These are phyloP conservation scores for Apodemia duryi DNA, from an alignment of 2,888 invertebrate genomes.

Conservation along the genomic window DNA sequence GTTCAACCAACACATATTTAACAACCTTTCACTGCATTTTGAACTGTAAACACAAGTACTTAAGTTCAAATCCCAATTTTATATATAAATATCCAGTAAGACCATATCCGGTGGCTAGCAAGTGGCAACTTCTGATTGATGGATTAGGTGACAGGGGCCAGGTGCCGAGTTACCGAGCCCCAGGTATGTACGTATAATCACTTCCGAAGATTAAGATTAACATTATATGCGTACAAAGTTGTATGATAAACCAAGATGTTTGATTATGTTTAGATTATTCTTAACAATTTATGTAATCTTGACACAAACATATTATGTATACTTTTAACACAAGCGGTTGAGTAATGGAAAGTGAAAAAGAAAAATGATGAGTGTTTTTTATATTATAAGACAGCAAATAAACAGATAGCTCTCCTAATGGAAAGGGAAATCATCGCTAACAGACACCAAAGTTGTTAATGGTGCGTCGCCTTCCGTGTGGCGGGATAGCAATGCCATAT, in stretches of 20 bases:
- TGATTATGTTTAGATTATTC: not conserved
- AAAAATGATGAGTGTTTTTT: no score
- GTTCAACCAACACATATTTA: conserved; percentile 39
- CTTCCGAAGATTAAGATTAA: conserved; percentile 10
- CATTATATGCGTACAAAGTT: not conserved
- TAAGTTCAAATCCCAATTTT: conserved; percentile 37
- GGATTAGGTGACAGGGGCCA: conserved; percentile 53
- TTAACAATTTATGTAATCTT: no score
- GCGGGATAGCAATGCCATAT: no score
- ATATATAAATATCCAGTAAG: conserved; percentile 46
- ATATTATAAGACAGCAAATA: no score
- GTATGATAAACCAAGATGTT: not conserved
- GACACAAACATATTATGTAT: no score
- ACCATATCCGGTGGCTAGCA: conserved; percentile 47
- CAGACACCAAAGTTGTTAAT: no score
- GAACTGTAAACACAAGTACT: conserved; percentile 32
- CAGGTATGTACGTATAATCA: conserved; percentile 10
- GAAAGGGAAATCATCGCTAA: no score
- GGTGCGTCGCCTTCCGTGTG: no score
- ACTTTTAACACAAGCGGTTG: no score
- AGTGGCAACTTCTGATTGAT: conserved; percentile 66
- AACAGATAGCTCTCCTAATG: no score
- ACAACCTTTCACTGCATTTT: conserved; percentile 41
- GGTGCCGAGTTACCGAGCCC: conserved; percentile 31
- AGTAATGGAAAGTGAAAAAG: no score